These are phyloP conservation scores for Sisyra terminalis DNA, from an alignment of 2,888 invertebrate genomes.

Conservation along the genomic window DNA sequence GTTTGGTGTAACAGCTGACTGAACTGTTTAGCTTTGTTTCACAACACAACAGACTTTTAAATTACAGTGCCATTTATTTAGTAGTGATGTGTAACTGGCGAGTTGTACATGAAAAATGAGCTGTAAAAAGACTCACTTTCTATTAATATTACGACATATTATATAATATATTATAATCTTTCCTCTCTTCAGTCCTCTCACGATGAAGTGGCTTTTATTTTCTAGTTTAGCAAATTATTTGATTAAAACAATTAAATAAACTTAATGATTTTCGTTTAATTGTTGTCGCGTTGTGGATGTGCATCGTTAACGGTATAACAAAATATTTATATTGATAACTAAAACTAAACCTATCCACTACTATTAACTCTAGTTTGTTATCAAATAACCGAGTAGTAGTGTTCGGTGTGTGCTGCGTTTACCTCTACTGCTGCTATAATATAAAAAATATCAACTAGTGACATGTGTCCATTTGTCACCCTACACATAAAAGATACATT, in stretches of 20 bases:
- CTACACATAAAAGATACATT: no score
- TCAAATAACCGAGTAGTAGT: no score
- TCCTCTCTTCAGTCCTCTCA: constrained; percentile 5
- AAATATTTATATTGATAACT: no score
- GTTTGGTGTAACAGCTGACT: constrained; percentile 6
- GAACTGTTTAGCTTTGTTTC: background rate
- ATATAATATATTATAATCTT: constrained; percentile 1
- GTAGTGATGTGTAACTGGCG: constrained; percentile 2
- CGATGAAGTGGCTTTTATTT: constrained; percentile 8
- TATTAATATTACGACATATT: constrained; percentile 1
- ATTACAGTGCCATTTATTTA: constrained; percentile 7
- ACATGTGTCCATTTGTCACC: no score
- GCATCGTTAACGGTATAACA: no score
- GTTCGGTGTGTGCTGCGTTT: no score
- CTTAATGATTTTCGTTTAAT: no score
- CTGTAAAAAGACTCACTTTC: background rate
- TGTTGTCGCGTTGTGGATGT: no score
- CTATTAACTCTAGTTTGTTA: no score
- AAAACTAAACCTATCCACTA: no score
- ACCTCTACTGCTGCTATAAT: no score
- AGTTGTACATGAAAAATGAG: constrained; percentile 1
- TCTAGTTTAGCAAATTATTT: constrained; percentile 6
- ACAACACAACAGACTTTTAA: background rate
- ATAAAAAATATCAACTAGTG: no score
- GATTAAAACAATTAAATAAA: constrained; percentile 2